These are phyloP conservation scores for Sylvicola fuscatus DNA, from an alignment of 2,888 invertebrate species.

Conservation along the genomic window DNA sequence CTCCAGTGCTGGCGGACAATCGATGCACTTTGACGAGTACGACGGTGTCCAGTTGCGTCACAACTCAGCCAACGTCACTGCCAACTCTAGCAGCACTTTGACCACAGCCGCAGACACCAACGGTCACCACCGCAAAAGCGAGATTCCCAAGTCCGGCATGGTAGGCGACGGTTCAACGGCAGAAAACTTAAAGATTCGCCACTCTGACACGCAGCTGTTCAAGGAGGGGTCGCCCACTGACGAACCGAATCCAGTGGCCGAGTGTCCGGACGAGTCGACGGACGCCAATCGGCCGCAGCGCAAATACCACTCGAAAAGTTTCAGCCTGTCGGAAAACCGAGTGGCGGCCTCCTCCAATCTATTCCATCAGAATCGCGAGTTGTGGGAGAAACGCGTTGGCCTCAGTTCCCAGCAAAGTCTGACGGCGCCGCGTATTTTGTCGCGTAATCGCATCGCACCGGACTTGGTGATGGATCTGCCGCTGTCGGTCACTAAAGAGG, in stretches of 20 bases:
- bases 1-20: not conserved
- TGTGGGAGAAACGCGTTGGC: constrained; percentile 38
- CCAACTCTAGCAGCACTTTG: not conserved
- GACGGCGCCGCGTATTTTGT: constrained; percentile 18
- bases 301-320: constrained; percentile 11
- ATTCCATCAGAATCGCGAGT: constrained; percentile 28
- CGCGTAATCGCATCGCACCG: constrained; percentile 35
- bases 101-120: constrained; percentile 2
- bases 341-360: constrained; percentile 7
- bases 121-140: constrained; percentile 6
- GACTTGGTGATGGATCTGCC: constrained; percentile 72
- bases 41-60: constrained; percentile 9
- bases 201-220: constrained; percentile 9
- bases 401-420: constrained; percentile 29
- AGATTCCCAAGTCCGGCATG: constrained; percentile 3
- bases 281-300: constrained; percentile 6
- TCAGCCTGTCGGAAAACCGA: constrained; percentile 10
- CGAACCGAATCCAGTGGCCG: not conserved
- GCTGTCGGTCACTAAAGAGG: constrained; percentile 26
- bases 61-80: constrained; percentile 3
- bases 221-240: constrained; percentile 4
- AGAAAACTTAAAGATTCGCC: constrained; percentile 6
- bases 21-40: constrained; percentile 8
- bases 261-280: constrained; percentile 2
- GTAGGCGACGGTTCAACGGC: not conserved